Percentiles rank a stretch among this genome's conserved stretches.
Evolutionary conservation across 2,888 invertebrate genomes (phyloP).

Genomic region (Drosophila trichaetosa): DNA sequence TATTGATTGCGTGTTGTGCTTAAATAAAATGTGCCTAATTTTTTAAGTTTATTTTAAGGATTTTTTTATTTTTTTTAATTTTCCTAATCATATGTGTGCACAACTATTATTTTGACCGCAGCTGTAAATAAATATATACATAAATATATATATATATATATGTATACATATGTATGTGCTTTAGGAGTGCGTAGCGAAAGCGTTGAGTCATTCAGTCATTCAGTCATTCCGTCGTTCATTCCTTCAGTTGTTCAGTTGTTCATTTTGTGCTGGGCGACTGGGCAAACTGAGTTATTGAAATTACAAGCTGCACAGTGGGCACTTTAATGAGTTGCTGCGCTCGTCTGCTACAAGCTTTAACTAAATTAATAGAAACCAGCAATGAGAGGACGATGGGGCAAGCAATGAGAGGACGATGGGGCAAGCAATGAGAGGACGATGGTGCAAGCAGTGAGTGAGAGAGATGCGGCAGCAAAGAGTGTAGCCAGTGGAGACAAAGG

Average conservation of each 20-base stretch:
- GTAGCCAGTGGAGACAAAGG: conserved; percentile 3
- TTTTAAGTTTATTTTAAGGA: not conserved
- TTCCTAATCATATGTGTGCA: not conserved
- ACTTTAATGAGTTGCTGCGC: conserved; percentile 54
- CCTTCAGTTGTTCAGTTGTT: not conserved
- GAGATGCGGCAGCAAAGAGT: not conserved
- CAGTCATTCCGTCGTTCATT: not conserved
- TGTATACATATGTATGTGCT: not conserved
- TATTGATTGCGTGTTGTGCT: not conserved
- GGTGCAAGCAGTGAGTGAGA: not conserved
- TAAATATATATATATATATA: not conserved
- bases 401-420: not conserved
- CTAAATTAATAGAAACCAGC: conserved; percentile 59
- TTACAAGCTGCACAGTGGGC: conserved; percentile 48
- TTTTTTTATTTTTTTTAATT: not conserved
- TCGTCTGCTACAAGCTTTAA: conserved; percentile 51
- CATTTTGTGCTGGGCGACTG: conserved; percentile 33
- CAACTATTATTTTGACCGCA: not conserved
- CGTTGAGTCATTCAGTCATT: not conserved
- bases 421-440: not conserved
- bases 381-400: not conserved
- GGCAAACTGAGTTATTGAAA: conserved; percentile 67
- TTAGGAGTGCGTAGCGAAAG: not conserved
- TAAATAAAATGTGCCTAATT: not conserved
- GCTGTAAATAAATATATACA: not conserved